Evolutionary conservation across 2,113 vertebrate genomes (phyloP).

Genomic region (Trematocara stigmaticum): DNA sequence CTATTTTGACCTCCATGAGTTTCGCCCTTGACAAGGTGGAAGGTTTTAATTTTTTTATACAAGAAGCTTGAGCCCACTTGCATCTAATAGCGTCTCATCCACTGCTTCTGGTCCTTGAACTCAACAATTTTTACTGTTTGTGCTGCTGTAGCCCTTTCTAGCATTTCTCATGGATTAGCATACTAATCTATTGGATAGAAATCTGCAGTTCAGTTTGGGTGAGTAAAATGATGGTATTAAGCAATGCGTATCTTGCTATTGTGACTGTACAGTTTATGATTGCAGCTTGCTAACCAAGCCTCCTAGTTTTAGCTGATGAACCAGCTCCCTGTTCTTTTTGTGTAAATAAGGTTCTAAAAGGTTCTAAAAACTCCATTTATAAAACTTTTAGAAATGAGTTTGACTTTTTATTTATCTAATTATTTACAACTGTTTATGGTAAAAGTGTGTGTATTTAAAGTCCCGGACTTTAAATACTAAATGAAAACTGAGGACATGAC

Average conservation of each 20-base stretch:
- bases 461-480: neutral
- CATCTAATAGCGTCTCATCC: rapidly evolving
- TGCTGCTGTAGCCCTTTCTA: neutral
- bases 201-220: neutral
- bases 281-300: neutral
- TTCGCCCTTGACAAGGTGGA: neutral
- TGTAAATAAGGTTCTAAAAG: neutral
- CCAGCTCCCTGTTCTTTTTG: neutral
- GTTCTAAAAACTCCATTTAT: neutral
- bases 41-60: neutral
- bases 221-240: rapidly evolving
- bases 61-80: neutral
- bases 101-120: neutral
- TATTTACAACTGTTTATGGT: neutral
- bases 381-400: neutral
- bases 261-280: neutral
- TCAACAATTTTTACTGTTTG: neutral
- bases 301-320: neutral
- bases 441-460: neutral
- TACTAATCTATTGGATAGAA: neutral
- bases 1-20: neutral
- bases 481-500: neutral
- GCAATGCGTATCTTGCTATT: neutral
- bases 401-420: neutral
- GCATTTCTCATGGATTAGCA: neutral